phyloP scores from a whole-genome alignment of 2,888 invertebrate species.

The Rhagophthalmus giganteus region DNA sequence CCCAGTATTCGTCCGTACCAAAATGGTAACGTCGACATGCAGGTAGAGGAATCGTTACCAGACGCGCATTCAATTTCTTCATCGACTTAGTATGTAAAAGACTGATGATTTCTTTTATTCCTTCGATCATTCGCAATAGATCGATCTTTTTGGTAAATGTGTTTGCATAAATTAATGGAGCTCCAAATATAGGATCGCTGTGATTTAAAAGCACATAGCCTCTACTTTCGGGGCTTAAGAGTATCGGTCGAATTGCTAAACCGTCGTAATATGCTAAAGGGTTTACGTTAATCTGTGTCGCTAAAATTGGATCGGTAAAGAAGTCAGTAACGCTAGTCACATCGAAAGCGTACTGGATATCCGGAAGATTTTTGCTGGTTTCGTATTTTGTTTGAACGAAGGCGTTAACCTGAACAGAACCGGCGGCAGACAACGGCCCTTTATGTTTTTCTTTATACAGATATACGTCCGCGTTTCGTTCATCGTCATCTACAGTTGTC shows the following conservation, averaged over 20 bases:
- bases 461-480: slow-evolving; percentile 55
- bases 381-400: slow-evolving; percentile 65
- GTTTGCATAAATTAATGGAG: slow-evolving; percentile 73
- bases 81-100: slow-evolving; percentile 65
- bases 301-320: slow-evolving; percentile 59
- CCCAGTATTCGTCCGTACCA: slow-evolving; percentile 68
- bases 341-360: slow-evolving; percentile 70
- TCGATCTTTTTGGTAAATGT: slow-evolving; percentile 69
- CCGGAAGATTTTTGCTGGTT: slow-evolving; percentile 58
- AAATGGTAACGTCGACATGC: slow-evolving; percentile 62
- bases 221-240: slow-evolving; percentile 66
- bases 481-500: slow-evolving; percentile 54
- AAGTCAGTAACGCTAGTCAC: slow-evolving; percentile 62
- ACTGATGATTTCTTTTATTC: slow-evolving; percentile 62
- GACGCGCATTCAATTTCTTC: slow-evolving; percentile 59
- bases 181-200: slow-evolving; percentile 71
- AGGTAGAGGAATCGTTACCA: slow-evolving; percentile 62
- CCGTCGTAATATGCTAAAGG: slow-evolving; percentile 68
- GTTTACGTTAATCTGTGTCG: slow-evolving; percentile 51
- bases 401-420: slow-evolving; percentile 61
- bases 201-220: slow-evolving; percentile 66
- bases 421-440: slow-evolving; percentile 62
- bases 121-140: slow-evolving; percentile 63
- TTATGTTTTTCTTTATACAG: slow-evolving; percentile 53
- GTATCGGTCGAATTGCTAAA: slow-evolving; percentile 63